Conservation (phyloP, 2,797 vertebrate species). For the Molossus alvarezi region DNA sequence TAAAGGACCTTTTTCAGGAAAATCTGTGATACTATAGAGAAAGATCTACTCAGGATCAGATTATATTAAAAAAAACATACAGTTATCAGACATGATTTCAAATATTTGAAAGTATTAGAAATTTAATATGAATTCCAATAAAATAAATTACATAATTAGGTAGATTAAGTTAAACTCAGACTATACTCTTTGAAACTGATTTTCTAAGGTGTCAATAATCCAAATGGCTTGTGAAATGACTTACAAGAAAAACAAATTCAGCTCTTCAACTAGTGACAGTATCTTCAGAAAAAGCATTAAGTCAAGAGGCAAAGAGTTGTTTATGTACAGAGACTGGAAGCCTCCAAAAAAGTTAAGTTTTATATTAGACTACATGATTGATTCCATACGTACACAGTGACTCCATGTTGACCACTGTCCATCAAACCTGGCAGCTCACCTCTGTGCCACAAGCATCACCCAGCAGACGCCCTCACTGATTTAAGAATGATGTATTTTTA, state of each 20-base stretch:
- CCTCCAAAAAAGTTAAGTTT: background rate
- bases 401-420: background rate
- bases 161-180: background rate
- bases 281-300: constrained; percentile 40
- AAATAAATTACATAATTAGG: background rate
- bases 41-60: constrained; percentile 17
- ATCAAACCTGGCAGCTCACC: background rate
- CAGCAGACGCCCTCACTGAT: constrained; percentile 1
- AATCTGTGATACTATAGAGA: background rate
- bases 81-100: constrained; percentile 26
- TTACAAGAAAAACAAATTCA: constrained; percentile 19
- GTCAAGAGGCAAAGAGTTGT: background rate
- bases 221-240: constrained; percentile 16
- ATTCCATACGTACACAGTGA: background rate
- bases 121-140: constrained; percentile 29
- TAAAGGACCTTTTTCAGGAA: background rate
- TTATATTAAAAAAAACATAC: background rate
- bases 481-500: background rate
- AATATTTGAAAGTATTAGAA: constrained; percentile 29
- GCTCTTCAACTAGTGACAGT: background rate
- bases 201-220: background rate
- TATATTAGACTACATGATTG: background rate
- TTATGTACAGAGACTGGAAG: background rate
- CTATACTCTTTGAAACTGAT: constrained; percentile 5
- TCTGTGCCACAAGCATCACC: background rate